These are phyloP conservation scores for Hypolimnas misippus DNA, from an alignment of 2,888 invertebrate species.

Conservation along the genomic window DNA sequence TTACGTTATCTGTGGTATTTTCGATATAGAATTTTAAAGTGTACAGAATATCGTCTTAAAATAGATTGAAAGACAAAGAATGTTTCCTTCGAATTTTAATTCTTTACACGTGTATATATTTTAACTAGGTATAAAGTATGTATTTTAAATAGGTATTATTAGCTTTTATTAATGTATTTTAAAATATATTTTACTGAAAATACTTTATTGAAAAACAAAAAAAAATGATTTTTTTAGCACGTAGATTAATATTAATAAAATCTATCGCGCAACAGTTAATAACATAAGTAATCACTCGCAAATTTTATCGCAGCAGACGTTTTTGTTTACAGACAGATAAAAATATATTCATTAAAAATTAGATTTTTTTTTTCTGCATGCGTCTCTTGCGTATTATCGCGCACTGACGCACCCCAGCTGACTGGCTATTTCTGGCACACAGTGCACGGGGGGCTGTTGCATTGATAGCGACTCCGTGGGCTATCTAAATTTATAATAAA, in stretches of 20 bases:
- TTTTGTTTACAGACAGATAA: too few relatives aligned
- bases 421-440: conserved; percentile 70
- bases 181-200: too few relatives aligned
- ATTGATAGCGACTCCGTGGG: conserved; percentile 18
- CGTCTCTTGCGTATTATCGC: conserved; percentile 55
- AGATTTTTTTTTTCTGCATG: conserved; percentile 42
- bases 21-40: conserved; percentile 19
- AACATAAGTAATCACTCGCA: too few relatives aligned
- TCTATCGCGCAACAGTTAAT: too few relatives aligned
- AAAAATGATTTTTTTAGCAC: too few relatives aligned
- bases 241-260: too few relatives aligned
- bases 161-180: too few relatives aligned
- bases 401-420: conserved; percentile 75
- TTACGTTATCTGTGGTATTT: conserved; percentile 33
- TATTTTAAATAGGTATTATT: too few relatives aligned
- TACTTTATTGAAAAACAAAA: too few relatives aligned
- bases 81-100: neutral
- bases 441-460: conserved; percentile 51
- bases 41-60: neutral
- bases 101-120: neutral
- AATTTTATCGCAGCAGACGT: too few relatives aligned
- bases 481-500: neutral
- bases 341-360: too few relatives aligned
- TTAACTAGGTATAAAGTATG: too few relatives aligned
- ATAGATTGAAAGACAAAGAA: neutral